These are phyloP conservation scores for Eristalis arbustorum DNA, from an alignment of 2,888 invertebrate species.

Conservation along the genomic window DNA sequence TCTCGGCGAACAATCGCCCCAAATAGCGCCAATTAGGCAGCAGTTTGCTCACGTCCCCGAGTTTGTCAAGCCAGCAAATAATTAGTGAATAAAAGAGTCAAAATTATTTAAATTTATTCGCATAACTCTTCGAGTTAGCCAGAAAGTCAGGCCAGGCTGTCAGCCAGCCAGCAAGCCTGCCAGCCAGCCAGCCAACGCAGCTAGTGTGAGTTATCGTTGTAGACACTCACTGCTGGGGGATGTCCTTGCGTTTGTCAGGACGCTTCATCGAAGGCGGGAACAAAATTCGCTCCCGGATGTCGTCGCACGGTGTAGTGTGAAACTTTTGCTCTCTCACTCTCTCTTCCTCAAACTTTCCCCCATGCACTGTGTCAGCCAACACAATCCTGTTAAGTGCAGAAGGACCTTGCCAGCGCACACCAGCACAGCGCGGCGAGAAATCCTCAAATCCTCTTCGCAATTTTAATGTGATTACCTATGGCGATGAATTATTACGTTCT, in stretches of 20 bases:
- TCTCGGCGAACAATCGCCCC: background rate
- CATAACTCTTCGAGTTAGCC: conserved; percentile 17
- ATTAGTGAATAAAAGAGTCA: conserved; percentile 44
- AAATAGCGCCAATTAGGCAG: conserved; percentile 56
- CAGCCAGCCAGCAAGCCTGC: background rate
- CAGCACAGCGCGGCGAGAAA: conserved; percentile 8
- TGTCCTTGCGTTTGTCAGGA: background rate
- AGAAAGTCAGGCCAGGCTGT: no score
- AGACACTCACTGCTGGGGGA: background rate
- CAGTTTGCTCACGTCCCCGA: conserved; percentile 22
- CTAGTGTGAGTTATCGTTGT: background rate
- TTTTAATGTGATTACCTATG: conserved; percentile 63
- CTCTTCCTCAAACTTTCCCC: conserved; percentile 17
- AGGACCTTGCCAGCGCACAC: background rate
- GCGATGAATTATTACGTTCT: conserved; percentile 61
- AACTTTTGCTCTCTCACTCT: conserved; percentile 4
- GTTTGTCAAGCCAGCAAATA: conserved; percentile 46
- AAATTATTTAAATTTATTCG: conserved; percentile 64
- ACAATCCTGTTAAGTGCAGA: background rate
- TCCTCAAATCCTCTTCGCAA: conserved; percentile 28
- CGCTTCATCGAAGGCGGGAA: background rate
- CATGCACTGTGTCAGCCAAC: background rate
- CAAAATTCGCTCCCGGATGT: background rate
- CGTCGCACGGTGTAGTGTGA: background rate
- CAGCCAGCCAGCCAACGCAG: background rate